A percentile compares a stretch with the other conserved stretches of the same genome.
phyloP scores from a whole-genome alignment of 1,140 invertebrate genomes.

The Bombus difficillimus region DNA sequence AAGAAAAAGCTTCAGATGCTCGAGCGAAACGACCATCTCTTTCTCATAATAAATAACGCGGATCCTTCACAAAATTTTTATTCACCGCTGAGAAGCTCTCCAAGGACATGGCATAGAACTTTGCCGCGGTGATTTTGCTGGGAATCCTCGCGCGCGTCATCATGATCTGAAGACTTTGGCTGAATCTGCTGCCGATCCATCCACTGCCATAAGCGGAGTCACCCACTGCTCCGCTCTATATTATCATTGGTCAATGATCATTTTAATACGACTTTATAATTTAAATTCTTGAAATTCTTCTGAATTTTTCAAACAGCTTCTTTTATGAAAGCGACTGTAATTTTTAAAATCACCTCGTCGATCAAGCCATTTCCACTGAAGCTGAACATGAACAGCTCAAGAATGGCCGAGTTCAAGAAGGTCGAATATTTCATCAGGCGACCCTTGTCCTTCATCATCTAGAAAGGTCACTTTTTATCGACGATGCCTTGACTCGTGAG shows the following conservation, averaged over 20 bases:
- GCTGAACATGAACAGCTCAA: conserved; percentile 76
- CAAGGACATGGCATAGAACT: conserved; percentile 73
- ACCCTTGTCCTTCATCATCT: conserved; percentile 69
- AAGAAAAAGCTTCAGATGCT: not conserved
- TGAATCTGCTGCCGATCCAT: conserved; percentile 58
- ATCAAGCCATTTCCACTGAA: conserved; percentile 71
- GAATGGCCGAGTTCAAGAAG: conserved; percentile 67
- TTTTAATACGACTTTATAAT: conserved; percentile 5
- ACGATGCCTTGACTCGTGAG: not conserved
- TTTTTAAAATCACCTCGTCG: conserved; percentile 58
- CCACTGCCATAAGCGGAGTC: conserved; percentile 62
- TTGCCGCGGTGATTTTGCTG: conserved; percentile 70
- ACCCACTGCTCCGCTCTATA: conserved; percentile 66
- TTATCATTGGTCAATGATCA: conserved; percentile 24
- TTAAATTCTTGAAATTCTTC: not conserved
- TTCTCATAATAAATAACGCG: not conserved
- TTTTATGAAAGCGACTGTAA: not conserved
- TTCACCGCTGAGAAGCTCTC: conserved; percentile 67
- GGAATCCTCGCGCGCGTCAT: conserved; percentile 66
- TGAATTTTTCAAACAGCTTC: not conserved
- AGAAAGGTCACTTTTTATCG: conserved; percentile 24
- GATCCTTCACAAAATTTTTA: not conserved
- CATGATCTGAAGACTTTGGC: conserved; percentile 62
- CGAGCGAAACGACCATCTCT: not conserved
- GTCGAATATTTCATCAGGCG: conserved; percentile 61